Evolutionary conservation across 1,140 invertebrate genomes (phyloP), one percentile per base, ranked within the genome.

Genomic region (Philotrypesis tridentata): DNA sequence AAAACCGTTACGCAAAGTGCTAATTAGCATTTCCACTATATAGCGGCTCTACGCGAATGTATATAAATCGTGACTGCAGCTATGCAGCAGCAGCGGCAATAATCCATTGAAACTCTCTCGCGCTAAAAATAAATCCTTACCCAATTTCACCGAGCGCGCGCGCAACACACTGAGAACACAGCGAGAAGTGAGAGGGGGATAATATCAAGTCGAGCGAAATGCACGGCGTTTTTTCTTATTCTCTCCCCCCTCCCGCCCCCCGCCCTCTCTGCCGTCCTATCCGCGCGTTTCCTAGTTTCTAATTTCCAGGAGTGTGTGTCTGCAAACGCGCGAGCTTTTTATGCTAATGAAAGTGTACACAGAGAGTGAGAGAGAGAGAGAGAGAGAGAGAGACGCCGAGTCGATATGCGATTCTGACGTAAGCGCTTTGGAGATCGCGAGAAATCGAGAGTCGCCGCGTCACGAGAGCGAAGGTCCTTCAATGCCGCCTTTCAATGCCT

Each of bases 401-500:
- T n/a, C 17, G 29, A 37, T 37, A 29, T 29, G 33, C n/a, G 6
- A 21, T 2, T 12, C 72, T 55, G 72, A 74, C 72, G 43, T 60
- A 74, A 55, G 2, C 31, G 67, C 27, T 27, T 25, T 21, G 43
- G 48, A 70, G 70, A 23, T n/a, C 70, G 72, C 48, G 74, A 76
- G 74, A 76, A 76, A 76, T 76, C 74, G 74, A 76, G 74, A 76
- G 61, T 17, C n/a, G 48, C 27, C 21, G 55, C 73, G 73, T 75
- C 73, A 75, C 73, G 60, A 27, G 60, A 27, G 33, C 74, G 74
- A 76, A 76, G 74, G 74, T 76, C 74, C 74, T 67, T 76, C 74
- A 76, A 76, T 76, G 74, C 74, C 74, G 74, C 31, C 61, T 76
- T 76, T 76, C 74, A 76, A 76, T 76, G 74, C 23, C 74, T 76